Conservation (phyloP, 2,797 vertebrate species). For the Champsocephalus gunnari region DNA sequence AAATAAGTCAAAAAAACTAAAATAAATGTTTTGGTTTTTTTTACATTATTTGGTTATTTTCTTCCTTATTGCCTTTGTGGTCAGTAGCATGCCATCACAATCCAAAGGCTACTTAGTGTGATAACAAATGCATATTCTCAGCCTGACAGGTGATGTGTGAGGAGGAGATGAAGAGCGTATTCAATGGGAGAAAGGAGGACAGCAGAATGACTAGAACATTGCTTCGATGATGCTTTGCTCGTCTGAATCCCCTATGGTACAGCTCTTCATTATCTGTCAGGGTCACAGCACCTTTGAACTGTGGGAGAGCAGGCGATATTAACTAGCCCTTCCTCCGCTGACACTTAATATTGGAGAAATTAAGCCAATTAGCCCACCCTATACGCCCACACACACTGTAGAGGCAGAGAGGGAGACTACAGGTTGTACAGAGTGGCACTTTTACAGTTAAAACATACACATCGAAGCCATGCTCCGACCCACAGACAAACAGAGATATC, state of each 20-base stretch:
- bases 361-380: slow-evolving; percentile 20
- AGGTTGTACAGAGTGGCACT: neutral
- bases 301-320: slow-evolving; percentile 43
- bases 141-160: slow-evolving; percentile 32
- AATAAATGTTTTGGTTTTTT: too few relatives aligned
- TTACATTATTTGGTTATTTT: neutral
- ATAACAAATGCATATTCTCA: slow-evolving; percentile 22
- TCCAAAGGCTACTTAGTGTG: slow-evolving; percentile 3
- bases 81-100: neutral
- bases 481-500: slow-evolving; percentile 34
- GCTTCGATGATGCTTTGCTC: slow-evolving; percentile 68
- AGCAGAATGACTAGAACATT: slow-evolving; percentile 53
- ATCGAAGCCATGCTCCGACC: slow-evolving; percentile 18
- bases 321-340: slow-evolving; percentile 46
- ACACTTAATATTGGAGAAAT: slow-evolving; percentile 53
- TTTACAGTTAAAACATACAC: slow-evolving; percentile 24
- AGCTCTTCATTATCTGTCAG: slow-evolving; percentile 74
- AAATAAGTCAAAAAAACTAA: too few relatives aligned
- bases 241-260: slow-evolving; percentile 54
- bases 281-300: slow-evolving; percentile 57
- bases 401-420: neutral
- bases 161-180: slow-evolving; percentile 28
- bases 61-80: slow-evolving; percentile 1
- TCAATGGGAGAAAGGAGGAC: slow-evolving; percentile 33
- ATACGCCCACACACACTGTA: neutral